phyloP scores from a whole-genome alignment of 2,888 invertebrate genomes.

The Apotomis capreana region DNA sequence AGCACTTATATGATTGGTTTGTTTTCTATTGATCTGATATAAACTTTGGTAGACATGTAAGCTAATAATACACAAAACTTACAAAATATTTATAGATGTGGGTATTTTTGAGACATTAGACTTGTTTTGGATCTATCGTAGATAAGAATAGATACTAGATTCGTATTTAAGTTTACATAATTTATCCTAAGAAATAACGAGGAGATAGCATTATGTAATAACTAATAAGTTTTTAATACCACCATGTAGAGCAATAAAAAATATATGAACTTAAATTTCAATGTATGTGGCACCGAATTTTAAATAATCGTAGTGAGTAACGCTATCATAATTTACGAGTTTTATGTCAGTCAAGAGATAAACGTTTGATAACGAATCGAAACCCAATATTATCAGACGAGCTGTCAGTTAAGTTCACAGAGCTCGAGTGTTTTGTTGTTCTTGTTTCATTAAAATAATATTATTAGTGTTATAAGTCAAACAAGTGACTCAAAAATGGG shows the following conservation, averaged over 20 bases:
- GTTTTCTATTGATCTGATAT: background rate
- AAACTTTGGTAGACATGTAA: background rate
- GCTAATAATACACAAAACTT: no score
- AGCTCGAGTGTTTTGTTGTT: slow-evolving; percentile 29
- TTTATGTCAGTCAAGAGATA: slow-evolving; percentile 31
- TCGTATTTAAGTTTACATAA: no score
- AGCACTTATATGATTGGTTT: slow-evolving; percentile 49
- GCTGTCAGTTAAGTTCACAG: slow-evolving; percentile 21
- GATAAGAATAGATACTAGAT: no score
- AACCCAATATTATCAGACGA: slow-evolving; percentile 21
- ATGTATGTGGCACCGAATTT: background rate
- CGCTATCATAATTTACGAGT: slow-evolving; percentile 11
- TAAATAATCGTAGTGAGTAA: background rate
- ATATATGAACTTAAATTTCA: background rate
- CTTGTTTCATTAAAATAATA: background rate
- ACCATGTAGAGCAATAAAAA: no score
- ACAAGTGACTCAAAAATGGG: slow-evolving; percentile 21
- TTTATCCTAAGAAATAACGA: no score
- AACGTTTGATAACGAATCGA: slow-evolving; percentile 28
- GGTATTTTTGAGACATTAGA: no score
- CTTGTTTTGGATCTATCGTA: no score
- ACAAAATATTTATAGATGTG: no score
- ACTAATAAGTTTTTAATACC: no score
- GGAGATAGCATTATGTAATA: no score
- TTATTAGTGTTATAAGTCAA: background rate